Conservation (phyloP, 2,797 vertebrate species). For the Anguilla obscura region DNA sequence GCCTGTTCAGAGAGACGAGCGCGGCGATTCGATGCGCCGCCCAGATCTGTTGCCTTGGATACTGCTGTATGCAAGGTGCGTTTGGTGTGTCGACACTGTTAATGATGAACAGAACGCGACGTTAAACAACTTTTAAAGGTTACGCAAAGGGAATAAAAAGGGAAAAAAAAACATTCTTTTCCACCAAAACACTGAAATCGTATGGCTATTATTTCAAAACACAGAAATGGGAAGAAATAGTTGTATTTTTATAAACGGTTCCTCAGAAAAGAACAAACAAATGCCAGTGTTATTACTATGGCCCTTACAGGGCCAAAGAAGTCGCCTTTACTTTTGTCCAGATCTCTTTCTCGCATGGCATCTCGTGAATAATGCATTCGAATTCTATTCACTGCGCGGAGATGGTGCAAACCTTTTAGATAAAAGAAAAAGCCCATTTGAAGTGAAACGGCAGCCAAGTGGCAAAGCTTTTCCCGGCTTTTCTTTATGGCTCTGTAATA, state of each 20-base stretch:
- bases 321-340: neutral
- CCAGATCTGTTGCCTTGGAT: conserved; percentile 4
- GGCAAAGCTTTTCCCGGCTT: neutral
- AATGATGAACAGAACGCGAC: neutral
- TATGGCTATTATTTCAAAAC: neutral
- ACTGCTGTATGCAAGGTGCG: neutral
- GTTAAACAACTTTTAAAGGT: neutral
- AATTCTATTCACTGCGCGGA: neutral
- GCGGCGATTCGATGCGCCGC: neutral
- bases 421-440: neutral
- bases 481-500: neutral
- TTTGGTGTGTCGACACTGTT: neutral
- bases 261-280: conserved; percentile 1
- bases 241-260: neutral
- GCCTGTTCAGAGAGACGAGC: neutral
- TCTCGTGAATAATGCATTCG: neutral
- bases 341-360: neutral
- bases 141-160: neutral
- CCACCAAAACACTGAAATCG: neutral
- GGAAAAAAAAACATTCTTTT: neutral
- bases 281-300: neutral
- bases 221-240: neutral
- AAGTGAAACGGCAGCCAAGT: neutral
- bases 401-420: neutral
- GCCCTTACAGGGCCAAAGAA: neutral